Evolutionary conservation across 1,140 invertebrate species (phyloP), one percentile per base, ranked within the genome.

Genomic region (Drosophila nigrodunni): DNA sequence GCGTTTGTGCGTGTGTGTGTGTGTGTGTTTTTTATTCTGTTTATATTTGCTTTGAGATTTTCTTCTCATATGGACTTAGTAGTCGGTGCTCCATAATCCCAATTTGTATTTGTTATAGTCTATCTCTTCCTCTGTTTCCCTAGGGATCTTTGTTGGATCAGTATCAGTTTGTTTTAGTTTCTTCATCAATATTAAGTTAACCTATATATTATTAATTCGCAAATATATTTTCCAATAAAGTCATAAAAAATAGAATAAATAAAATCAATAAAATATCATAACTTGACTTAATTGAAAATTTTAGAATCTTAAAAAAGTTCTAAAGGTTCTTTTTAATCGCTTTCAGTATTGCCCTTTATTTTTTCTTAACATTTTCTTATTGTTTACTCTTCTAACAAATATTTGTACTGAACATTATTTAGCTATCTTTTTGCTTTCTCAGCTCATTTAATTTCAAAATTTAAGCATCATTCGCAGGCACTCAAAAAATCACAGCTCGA

Each of bases 31-130:
- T 30, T 30, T 30, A 30, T 30, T 30, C 25, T 44, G 9, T 54
- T 39, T 41, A n/a, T 62, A 49, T 74, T 74, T 74, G 35, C 11
- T 49, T 47, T 43, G 10, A 60, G 70, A 73, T 73, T 73, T 67
- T 46, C 62, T 58, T 41, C 44, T 50, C 59, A 61, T 66, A 39
- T 44, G n/a, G 25, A 57, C 43, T 9, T 11, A 50, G 13, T 60
- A 43, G 25, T 47, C 52, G 30, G 35, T 15, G 35, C 47, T 50
- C 39, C 47, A 62, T 62, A 50, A 62, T 62, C 60, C 54, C 54
- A 21, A 43, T 15, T 62, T 54, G 35, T 61, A 49, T 43, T 43
- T 43, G 41, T 13, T 43, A 43, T 43, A 43, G 41, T 43, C 39
- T 57, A 15, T 39, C 54, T 21, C 37, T 54, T 10, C 3, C 18